Evolutionary conservation across 92 coral and sea anemone genomes (phyloP).

Genomic region (Epizoanthus stellaris): DNA sequence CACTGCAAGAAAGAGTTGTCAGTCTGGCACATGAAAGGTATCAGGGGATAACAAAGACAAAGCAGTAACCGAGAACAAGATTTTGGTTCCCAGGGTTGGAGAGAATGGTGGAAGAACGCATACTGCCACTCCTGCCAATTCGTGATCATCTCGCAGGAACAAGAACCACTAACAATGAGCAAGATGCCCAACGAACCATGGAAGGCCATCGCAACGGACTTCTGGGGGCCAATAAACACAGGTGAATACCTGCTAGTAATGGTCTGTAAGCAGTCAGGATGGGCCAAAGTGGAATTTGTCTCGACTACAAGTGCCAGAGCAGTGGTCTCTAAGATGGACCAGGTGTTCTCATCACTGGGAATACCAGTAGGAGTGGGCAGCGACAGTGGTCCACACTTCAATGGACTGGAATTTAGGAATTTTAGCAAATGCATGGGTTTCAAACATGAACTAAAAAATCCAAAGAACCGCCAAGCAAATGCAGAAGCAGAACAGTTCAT

Average conservation of each 20-base stretch:
- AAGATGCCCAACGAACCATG: slow-evolving; percentile 25
- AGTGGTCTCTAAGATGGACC: slow-evolving; percentile 34
- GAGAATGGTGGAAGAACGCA: slow-evolving; percentile 1
- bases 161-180: slow-evolving; percentile 43
- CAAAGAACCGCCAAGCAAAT: slow-evolving; percentile 51
- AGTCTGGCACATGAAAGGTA: slow-evolving; percentile 25
- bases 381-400: slow-evolving; percentile 26
- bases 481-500: slow-evolving; percentile 15
- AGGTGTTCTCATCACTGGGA: slow-evolving; percentile 40
- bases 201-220: slow-evolving; percentile 31
- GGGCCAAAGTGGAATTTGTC: slow-evolving; percentile 22
- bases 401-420: slow-evolving; percentile 27
- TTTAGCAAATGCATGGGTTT: slow-evolving; percentile 26
- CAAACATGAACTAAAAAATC: slow-evolving; percentile 36
- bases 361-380: not conserved
- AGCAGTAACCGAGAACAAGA: slow-evolving; percentile 48
- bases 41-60: slow-evolving; percentile 36
- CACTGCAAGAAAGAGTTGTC: slow-evolving; percentile 55
- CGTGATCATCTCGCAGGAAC: slow-evolving; percentile 36
- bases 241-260: slow-evolving; percentile 43
- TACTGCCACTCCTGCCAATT: not conserved
- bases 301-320: slow-evolving; percentile 44
- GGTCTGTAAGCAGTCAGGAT: slow-evolving; percentile 23
- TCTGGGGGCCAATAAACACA: slow-evolving; percentile 46
- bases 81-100: slow-evolving; percentile 52